Percentiles rank a stretch among this genome's conserved stretches.
These are phyloP conservation scores for Xerus rutilus DNA, from an alignment of 2,797 vertebrate species.

Conservation along the genomic window DNA sequence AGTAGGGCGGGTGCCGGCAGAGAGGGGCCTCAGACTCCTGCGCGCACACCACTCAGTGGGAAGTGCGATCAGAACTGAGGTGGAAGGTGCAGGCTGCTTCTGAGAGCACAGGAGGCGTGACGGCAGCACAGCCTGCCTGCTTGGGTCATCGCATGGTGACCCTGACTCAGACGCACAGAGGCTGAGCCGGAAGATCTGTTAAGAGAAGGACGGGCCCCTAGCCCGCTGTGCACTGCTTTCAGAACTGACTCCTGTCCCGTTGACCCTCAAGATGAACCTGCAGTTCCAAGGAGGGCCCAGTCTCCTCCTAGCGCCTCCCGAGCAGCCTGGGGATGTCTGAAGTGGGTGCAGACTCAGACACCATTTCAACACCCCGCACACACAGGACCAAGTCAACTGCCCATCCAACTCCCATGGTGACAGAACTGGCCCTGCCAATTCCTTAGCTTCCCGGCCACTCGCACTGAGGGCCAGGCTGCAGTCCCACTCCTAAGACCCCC, in stretches of 20 bases:
- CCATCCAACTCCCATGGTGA: no score
- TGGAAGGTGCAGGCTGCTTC: not conserved
- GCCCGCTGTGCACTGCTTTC: rapidly evolving
- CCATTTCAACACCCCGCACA: not conserved
- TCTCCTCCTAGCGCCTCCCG: no score
- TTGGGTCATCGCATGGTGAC: not conserved
- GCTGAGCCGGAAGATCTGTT: no score
- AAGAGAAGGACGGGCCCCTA: not conserved
- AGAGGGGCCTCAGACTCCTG: no score
- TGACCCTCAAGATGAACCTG: not conserved
- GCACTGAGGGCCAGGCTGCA: no score
- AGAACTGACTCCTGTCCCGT: not conserved
- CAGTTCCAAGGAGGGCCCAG: not conserved
- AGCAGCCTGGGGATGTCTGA: not conserved
- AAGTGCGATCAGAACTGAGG: not conserved
- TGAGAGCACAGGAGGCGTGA: no score
- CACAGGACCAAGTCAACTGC: no score
- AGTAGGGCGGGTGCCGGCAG: no score
- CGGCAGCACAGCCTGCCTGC: not conserved
- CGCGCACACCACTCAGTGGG: no score
- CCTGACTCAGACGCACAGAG: no score
- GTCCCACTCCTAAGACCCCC: rapidly evolving
- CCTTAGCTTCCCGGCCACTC: not conserved
- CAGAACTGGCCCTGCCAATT: not conserved
- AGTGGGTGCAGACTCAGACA: rapidly evolving